phyloP scores from a whole-genome alignment of 92 coral and sea anemone genomes.

The Meandrina meandrites region DNA sequence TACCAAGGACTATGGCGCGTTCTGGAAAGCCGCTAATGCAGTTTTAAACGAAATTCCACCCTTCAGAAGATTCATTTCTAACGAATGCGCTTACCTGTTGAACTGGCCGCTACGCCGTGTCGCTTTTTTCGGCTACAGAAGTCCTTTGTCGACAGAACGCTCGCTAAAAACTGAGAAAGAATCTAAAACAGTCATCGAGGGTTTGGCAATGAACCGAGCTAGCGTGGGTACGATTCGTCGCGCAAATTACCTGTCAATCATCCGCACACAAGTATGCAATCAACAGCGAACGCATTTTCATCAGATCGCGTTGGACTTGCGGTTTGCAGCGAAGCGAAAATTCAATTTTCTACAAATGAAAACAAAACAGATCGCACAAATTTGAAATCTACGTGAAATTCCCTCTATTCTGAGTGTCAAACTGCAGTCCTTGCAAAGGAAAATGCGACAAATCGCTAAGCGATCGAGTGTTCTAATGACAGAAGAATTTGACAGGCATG shows the following conservation, averaged over 20 bases:
- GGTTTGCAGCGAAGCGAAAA: not conserved
- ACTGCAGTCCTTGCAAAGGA: not conserved
- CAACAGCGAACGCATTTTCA: slow-evolving; percentile 34
- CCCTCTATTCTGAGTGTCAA: not conserved
- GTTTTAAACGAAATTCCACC: not conserved
- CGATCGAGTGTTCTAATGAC: slow-evolving; percentile 35
- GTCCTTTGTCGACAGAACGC: not conserved
- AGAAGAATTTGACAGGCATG: slow-evolving; percentile 64
- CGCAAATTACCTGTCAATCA: slow-evolving; percentile 83
- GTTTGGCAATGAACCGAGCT: slow-evolving; percentile 46
- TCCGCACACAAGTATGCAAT: slow-evolving; percentile 77
- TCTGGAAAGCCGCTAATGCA: slow-evolving; percentile 16
- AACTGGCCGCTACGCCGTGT: slow-evolving; percentile 1
- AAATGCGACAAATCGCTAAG: slow-evolving; percentile 7
- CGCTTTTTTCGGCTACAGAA: slow-evolving; percentile 30
- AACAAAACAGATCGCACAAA: too few relatives aligned
- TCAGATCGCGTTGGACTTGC: not conserved
- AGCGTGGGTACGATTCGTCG: slow-evolving; percentile 58
- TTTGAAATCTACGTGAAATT: not conserved
- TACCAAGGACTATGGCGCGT: slow-evolving; percentile 4
- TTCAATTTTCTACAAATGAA: not conserved
- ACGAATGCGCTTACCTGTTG: slow-evolving; percentile 19
- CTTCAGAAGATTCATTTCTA: not conserved
- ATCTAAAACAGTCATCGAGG: slow-evolving; percentile 39
- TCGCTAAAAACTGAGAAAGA: slow-evolving; percentile 15